Conservation (phyloP, 1,140 invertebrate genomes). For the Drosophila ficusphila region DNA sequence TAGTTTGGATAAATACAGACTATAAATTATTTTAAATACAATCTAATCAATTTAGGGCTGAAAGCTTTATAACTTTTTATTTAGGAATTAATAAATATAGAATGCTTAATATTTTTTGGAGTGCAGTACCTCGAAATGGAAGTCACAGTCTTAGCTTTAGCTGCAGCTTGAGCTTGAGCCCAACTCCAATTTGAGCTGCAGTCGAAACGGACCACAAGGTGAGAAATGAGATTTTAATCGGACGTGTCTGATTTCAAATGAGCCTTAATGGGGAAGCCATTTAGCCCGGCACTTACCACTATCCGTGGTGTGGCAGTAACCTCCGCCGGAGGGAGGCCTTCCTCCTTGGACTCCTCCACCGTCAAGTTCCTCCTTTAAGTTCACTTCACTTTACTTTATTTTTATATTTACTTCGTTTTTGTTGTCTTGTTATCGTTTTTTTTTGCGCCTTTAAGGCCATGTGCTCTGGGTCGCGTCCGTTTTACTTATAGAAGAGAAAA, state of each 20-base stretch:
- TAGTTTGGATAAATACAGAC: no score
- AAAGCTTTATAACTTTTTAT: no score
- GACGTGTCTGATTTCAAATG: slow-evolving; percentile 84
- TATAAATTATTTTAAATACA: no score
- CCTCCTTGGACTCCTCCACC: neutral
- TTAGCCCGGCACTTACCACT: slow-evolving; percentile 71
- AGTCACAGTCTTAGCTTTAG: slow-evolving; percentile 3
- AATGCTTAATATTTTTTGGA: slow-evolving; percentile 5
- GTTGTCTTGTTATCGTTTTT: slow-evolving; percentile 42
- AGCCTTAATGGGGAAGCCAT: slow-evolving; percentile 84
- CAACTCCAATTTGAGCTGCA: slow-evolving; percentile 71
- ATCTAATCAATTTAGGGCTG: no score
- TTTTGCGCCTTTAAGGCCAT: slow-evolving; percentile 8
- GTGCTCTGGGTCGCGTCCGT: slow-evolving; percentile 6
- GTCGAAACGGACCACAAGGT: slow-evolving; percentile 75
- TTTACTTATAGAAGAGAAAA: slow-evolving; percentile 3
- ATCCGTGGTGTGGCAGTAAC: slow-evolving; percentile 34
- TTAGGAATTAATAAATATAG: neutral
- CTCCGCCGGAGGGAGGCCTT: slow-evolving; percentile 14
- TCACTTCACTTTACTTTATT: slow-evolving; percentile 49
- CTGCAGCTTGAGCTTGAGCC: slow-evolving; percentile 24
- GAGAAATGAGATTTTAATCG: slow-evolving; percentile 85
- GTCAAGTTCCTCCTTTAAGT: slow-evolving; percentile 15
- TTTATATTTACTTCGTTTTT: slow-evolving; percentile 46
- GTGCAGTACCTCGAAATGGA: slow-evolving; percentile 25